Percentiles rank a stretch among this genome's conserved stretches.
phyloP scores from a whole-genome alignment of 2,113 vertebrate species.

The Mus spicilegus region DNA sequence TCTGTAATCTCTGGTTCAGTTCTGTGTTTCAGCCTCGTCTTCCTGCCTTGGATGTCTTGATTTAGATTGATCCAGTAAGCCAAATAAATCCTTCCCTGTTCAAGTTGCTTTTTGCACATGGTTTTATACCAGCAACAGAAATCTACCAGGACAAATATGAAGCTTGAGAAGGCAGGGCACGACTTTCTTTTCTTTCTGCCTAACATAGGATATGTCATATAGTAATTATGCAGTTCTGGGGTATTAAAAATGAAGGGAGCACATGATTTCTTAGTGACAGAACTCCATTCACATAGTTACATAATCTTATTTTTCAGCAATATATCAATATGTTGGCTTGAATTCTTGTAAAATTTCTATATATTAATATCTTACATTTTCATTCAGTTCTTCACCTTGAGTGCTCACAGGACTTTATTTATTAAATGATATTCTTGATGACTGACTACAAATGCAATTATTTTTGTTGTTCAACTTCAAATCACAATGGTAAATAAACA shows the following conservation, averaged over 20 bases:
- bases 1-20: neutral
- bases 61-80: neutral
- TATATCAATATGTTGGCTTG: constrained; percentile 3
- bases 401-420: neutral
- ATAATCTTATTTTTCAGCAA: neutral
- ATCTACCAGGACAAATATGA: neutral
- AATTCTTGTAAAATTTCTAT: neutral
- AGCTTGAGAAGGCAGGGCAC: neutral
- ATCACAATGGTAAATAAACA: neutral
- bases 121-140: neutral
- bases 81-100: neutral
- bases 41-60: neutral
- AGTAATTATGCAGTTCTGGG: neutral
- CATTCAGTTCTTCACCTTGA: neutral
- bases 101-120: neutral
- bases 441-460: neutral
- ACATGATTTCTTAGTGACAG: neutral
- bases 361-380: constrained; percentile 14
- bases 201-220: neutral
- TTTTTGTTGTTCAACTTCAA: neutral
- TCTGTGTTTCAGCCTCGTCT: too few relatives aligned
- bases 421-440: neutral
- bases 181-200: neutral
- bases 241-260: neutral
- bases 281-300: neutral